phyloP scores from a whole-genome alignment of 2,797 vertebrate genomes.

The Brachymystax lenok region DNA sequence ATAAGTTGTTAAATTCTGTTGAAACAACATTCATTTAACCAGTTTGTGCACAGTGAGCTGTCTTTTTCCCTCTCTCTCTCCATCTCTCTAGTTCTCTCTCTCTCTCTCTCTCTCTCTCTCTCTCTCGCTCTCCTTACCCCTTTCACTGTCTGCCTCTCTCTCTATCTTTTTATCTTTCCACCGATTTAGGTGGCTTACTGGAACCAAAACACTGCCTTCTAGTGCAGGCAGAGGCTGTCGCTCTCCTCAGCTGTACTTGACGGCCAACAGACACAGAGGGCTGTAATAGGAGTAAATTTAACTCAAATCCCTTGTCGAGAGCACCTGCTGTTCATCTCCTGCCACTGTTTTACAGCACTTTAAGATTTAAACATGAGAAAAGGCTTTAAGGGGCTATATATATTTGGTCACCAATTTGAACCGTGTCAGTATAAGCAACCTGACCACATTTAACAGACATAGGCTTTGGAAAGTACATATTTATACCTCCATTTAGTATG shows the following conservation, averaged over 20 bases:
- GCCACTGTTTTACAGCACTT: neutral
- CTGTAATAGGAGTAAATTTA: slow-evolving; percentile 46
- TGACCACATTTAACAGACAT: too few relatives aligned
- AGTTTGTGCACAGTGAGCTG: too few relatives aligned
- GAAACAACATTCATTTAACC: too few relatives aligned
- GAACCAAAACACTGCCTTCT: slow-evolving; percentile 44
- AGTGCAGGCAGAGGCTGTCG: slow-evolving; percentile 13
- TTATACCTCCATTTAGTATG: too few relatives aligned
- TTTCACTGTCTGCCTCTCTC: slow-evolving; percentile 7
- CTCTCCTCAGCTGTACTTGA: neutral
- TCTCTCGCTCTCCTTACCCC: slow-evolving; percentile 8
- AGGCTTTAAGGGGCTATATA: too few relatives aligned
- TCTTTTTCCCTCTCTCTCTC: too few relatives aligned
- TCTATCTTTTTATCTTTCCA: neutral
- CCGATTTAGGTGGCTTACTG: slow-evolving; percentile 26
- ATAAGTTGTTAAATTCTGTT: too few relatives aligned
- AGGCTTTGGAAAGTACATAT: too few relatives aligned
- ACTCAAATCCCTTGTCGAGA: slow-evolving; percentile 16
- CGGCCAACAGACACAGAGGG: slow-evolving; percentile 38
- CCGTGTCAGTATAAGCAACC: too few relatives aligned
- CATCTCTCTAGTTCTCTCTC: neutral
- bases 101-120: slow-evolving; percentile 19
- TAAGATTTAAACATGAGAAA: too few relatives aligned
- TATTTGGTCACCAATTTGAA: too few relatives aligned
- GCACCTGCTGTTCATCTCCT: slow-evolving; percentile 1